A percentile compares a stretch with the other conserved stretches of the same genome.
Conservation (phyloP, 2,888 invertebrate genomes). For the Andrena camellia region DNA sequence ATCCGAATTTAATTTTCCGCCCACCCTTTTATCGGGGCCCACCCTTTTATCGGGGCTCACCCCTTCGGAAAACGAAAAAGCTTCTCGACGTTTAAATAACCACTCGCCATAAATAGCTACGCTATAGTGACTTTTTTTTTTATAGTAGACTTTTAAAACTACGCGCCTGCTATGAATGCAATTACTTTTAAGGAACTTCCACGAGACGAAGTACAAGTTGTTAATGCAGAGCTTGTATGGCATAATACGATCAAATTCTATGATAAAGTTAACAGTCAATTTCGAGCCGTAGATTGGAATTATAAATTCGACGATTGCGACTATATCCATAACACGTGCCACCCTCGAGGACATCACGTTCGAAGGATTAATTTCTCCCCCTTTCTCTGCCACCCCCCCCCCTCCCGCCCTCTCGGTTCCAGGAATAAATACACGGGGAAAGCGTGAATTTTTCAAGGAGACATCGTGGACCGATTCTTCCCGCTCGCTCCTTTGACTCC, state of each 20-base stretch:
- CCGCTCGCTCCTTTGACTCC: not conserved
- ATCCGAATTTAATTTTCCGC: conserved; percentile 6
- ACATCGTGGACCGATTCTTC: not conserved
- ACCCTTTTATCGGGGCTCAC: no score
- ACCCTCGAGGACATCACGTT: conserved; percentile 47
- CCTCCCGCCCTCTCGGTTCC: not conserved
- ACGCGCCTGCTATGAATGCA: no score
- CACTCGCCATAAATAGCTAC: no score
- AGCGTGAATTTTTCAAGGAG: conserved; percentile 41
- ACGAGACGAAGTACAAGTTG: not conserved
- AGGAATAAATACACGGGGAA: conserved; percentile 36
- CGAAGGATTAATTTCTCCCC: conserved; percentile 40
- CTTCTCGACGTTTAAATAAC: no score
- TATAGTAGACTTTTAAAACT: no score
- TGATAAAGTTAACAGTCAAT: conserved; percentile 10
- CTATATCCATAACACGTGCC: conserved; percentile 40
- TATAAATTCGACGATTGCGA: conserved; percentile 21
- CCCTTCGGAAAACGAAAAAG: no score
- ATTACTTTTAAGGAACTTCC: not conserved
- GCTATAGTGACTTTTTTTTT: no score
- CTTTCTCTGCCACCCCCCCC: not conserved
- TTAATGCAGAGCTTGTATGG: not conserved
- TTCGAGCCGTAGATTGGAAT: not conserved
- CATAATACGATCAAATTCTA: not conserved
- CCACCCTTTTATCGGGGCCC: no score